Base-by-base conservation (phyloP, 2,797 vertebrate species). In the Oceanodroma leucorhoa region DNA sequence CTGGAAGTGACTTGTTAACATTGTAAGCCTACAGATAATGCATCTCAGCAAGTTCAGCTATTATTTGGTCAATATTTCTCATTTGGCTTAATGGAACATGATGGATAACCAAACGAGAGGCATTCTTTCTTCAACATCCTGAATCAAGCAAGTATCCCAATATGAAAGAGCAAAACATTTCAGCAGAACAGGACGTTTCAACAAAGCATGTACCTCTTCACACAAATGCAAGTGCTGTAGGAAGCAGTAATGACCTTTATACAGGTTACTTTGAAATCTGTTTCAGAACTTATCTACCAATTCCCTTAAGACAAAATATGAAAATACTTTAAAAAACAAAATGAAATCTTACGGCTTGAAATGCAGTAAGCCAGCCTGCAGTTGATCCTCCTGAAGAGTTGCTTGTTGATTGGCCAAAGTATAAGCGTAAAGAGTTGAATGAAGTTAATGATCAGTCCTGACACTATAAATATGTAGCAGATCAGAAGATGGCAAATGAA, bases 401-500 rank as follows among this genome's bases (percentile, higher is more conserved):
- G 99, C 96, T 98, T 99, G 97, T 97, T 98, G 96, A 99, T 82
- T 32, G 98, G 98, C 99, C 99, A 99, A 94, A 99, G 97, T 11
- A 98, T 95, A 81, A 99, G 98, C 2, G 99, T 99, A 90, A 98
- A 98, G 71, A 99, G 92, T 97, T 99, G 99, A 88, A 99, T 64
- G 90, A 99, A 90, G 98, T 99, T 99, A 96, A 99, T 43, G 21
- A 99, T 98, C 65, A 99, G 95, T 82, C 99, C 99, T 29, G 98
- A 99, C 93, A 98, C 98, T 95, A 99, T 98, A 97, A 99, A 99
- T 93, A 99, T 99, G 45, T 99, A 99, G 96, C 98, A 98, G 96
- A 99, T 98, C 96, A 99, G 90, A 65, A 99, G 98, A 22, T 99
- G 99, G 95, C 98, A 98, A 96, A 99, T 91, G 92, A 99, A 99